Evolutionary conservation across 2,797 vertebrate genomes (phyloP), one percentile per base, ranked within the genome.

Genomic region (Gallinago solitaria): DNA sequence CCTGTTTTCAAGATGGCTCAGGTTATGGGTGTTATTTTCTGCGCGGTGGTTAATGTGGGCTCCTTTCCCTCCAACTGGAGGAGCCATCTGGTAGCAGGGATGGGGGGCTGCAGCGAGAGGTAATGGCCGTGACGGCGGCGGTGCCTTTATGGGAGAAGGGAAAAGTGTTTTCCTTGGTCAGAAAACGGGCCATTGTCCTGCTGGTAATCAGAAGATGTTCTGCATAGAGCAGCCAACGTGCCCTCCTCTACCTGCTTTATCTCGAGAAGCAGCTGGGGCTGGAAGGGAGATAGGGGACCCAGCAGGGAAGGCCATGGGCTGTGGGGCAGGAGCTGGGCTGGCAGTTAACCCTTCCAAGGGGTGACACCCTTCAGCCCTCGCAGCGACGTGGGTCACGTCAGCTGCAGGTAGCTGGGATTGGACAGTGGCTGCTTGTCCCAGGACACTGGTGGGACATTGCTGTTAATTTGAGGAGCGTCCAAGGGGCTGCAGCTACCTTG

Each of bases 191-290:
- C 0, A 0, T 6, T 21, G 8, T 11, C 8, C 12, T 33, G 41
- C 57, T 5, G 0, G 68, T 20, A 15, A 9, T 1, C 0, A 3
- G 24, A n/a, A 61, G 68, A 5, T 1, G 24, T 50, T 73, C 41
- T 0, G 0, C 11, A 0, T 9, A 30, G 18, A 0, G 0, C 74
- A 82, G 75, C 61, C 25, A 5, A 5, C 1, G 3, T 0, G 2
- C 50, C 76, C 50, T 78, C 78, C 41, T 63, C 54, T 35, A 13
- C 61, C 54, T 9, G 0, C 18, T 60, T 45, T n/a, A 41, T 48
- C 83, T 68, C 16, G 12, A n/a, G 17, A 0, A 65, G 50, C 64
- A 83, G 59, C 71, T 59, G 0, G 0, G 75, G 56, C 30, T 79
- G 47, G 35, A 12, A 13, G 35, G 56, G 69, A 28, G 43, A 32